Base-by-base conservation (phyloP, 2,113 vertebrate genomes). In the Paratilapia polleni region DNA sequence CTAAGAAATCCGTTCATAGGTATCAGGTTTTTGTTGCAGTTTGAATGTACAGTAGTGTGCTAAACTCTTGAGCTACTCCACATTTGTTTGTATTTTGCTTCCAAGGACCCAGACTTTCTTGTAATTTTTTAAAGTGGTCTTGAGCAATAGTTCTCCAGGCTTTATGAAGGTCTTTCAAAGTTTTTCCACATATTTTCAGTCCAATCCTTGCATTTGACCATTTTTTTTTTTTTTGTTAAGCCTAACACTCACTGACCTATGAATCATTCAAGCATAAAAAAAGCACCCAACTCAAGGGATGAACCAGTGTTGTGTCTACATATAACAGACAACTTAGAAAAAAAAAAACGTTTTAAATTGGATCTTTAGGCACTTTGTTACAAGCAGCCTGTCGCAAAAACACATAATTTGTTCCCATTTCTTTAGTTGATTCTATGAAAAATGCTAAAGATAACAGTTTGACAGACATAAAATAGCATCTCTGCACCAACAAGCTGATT, bases 81-180 rank as follows among this genome's bases (percentile, higher is more conserved):
- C 2, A 19, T 68, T 11, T 68, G 64, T 47, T 68, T 68, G 41
- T 26, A 47, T 19, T 68, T 68, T 47, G 41, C 26, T 26, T 47
- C 38, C 41, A 68, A 68, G 41, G 14, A 26, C 14, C 43, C 22
- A 1, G 22, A 26, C 38, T 26, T 68, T 38, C 22, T 47, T 68
- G 24, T 24, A 26, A 0, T 43, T 43, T 2, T 47, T 66, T 43
- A 14, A 66, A 26, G 36, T 10, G 7, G 17, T 66, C 38, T 68
- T 24, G 63, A 19, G 22, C 0, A 68, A 68, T 0, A 24, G 63
- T 26, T 17, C 43, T 47, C 22, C 14, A 0, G 0, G 0, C 63
- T 68, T 68, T 68, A n/a, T 1, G 2, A 66, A 66, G 26, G 0
- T 26, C 43, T 19, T 47, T 68, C 1, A 31, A 31, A 31, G 38